A percentile compares a stretch with the other conserved stretches of the same genome.
Conservation (phyloP, 1,140 invertebrate genomes). For the Aradophagus sp. region DNA sequence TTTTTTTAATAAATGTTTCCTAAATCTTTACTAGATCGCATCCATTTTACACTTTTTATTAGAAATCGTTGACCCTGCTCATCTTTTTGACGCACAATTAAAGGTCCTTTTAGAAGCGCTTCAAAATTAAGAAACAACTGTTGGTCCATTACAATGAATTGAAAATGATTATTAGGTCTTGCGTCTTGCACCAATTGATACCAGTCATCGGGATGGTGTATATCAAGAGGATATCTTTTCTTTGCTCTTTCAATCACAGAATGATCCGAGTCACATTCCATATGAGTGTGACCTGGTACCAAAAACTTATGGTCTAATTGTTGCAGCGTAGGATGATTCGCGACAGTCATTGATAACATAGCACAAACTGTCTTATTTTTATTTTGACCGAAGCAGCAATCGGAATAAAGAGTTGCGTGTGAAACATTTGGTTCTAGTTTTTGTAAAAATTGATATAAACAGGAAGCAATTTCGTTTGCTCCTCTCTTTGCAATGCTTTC, state of each 20-base stretch:
- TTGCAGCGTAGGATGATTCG: constrained; percentile 38
- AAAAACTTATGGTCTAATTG: constrained; percentile 65
- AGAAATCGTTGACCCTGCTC: constrained; percentile 12
- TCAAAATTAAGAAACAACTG: constrained; percentile 20
- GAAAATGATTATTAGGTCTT: constrained; percentile 8
- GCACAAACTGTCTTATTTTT: constrained; percentile 59
- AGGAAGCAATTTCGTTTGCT: constrained; percentile 60
- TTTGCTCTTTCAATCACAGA: constrained; percentile 59
- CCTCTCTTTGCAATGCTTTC: constrained; percentile 60
- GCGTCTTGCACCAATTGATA: constrained; percentile 16
- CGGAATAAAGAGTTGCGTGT: constrained; percentile 61
- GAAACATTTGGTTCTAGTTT: constrained; percentile 38
- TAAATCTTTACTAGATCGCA: constrained; percentile 4
- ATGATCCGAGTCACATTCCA: constrained; percentile 63
- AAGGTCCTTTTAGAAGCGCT: constrained; percentile 11
- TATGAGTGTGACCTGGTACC: constrained; percentile 61
- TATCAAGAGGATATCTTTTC: too few species aligned
- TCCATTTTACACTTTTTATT: constrained; percentile 14
- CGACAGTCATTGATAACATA: constrained; percentile 47
- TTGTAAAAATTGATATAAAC: constrained; percentile 31
- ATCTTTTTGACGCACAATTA: constrained; percentile 18
- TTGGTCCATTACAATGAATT: constrained; percentile 11
- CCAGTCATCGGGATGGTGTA: constrained; percentile 28
- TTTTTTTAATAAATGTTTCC: constrained; percentile 13
- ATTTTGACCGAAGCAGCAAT: constrained; percentile 64